Base-by-base conservation (phyloP, 30 jellyfish, hydroid and myxozoan genomes). In the Turritopsis rubra region DNA sequence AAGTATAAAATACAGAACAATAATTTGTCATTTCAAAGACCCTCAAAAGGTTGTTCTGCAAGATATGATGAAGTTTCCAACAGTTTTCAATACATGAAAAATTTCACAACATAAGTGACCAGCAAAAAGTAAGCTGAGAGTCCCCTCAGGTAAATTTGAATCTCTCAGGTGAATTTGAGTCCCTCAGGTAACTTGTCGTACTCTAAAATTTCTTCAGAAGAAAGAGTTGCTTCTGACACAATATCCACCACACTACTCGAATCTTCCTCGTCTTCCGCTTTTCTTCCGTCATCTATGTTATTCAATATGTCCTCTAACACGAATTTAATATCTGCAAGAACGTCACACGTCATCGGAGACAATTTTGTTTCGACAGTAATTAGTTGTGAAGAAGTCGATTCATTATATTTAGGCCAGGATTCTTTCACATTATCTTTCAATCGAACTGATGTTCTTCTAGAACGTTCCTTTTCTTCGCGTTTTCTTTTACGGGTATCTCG, bases 401-500 rank as follows among this genome's bases (percentile, higher is more conserved):
- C n/a, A 41, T 41, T 41, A 13, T 41, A 3, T 13, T 41, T 41
- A 41, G 60, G 60, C 5, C 9, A 41, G 9, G 60, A 3, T 41
- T 41, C 60, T 41, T 41, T 41, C 60, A 41, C 60, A 41, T 41
- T 41, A 13, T 41, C 60, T 41, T 41, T 41, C 13, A 41, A 41
- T 13, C 60, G 60, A 41, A 41, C 60, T 13, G 60, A 41, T 41
- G 60, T 41, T 41, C 60, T 41, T 13, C 60, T 41, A 13, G 9
- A 41, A 5, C 60, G 60, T 3, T 70, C 30, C 81, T 31, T 22
- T 65, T 52, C 82, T 26, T 65, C 52, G 52, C 71, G 26, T 60
- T 80, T 80, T 29, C 88, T 72, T 8, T 82, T 82, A 16, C 84
- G 53, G 41, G 65, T 0, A 41, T 74, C 82, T 29, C 82, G 52